phyloP scores from a whole-genome alignment of 2,113 vertebrate genomes.

The Thunnus thynnus region DNA sequence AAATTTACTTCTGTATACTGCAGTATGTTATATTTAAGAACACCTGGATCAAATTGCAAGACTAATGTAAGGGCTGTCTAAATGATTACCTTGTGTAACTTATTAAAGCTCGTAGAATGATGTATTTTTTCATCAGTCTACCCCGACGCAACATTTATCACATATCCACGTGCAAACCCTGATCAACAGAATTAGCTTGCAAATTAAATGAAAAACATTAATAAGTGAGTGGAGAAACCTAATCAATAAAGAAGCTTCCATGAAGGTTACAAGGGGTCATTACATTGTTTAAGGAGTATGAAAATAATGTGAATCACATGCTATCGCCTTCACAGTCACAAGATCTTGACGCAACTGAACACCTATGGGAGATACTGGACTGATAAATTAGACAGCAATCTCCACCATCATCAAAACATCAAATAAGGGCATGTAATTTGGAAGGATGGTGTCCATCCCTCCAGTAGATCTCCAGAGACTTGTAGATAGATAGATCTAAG shows the following conservation, averaged over 20 bases:
- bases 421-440: too few relatives aligned
- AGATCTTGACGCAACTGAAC: too few relatives aligned
- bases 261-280: neutral
- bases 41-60: conserved; percentile 14
- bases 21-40: conserved; percentile 34
- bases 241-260: neutral
- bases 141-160: neutral
- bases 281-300: neutral
- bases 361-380: too few relatives aligned
- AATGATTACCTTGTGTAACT: neutral
- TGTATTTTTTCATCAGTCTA: neutral
- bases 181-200: too few relatives aligned
- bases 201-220: neutral
- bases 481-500: too few relatives aligned
- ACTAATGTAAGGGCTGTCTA: neutral
- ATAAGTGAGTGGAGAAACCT: neutral
- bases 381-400: too few relatives aligned
- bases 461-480: too few relatives aligned
- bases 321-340: too few relatives aligned
- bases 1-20: conserved; percentile 55
- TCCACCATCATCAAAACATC: too few relatives aligned
- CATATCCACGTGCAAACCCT: neutral
- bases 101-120: neutral
- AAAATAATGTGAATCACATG: too few relatives aligned
- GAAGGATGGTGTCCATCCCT: too few relatives aligned